A percentile compares a stretch with the other conserved stretches of the same genome.
Evolutionary conservation across 2,888 invertebrate genomes (phyloP).

Genomic region (Amiota minor): DNA sequence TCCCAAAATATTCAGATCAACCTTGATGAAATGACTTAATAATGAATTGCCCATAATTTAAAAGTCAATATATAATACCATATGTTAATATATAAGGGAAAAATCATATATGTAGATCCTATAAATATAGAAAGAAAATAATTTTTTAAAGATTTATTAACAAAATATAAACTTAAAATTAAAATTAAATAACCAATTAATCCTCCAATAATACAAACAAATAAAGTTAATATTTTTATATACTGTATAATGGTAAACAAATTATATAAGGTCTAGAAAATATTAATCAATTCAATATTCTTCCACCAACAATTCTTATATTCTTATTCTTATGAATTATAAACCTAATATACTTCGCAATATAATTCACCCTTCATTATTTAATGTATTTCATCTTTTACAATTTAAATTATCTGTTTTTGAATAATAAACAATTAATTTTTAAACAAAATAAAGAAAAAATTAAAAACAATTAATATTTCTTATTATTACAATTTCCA

Average conservation of each 20-base stretch:
- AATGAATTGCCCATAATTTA: slow-evolving; percentile 73
- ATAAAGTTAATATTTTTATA: slow-evolving; percentile 76
- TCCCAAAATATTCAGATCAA: slow-evolving; percentile 74
- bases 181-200: slow-evolving; percentile 74
- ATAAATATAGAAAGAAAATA: slow-evolving; percentile 71
- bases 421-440: no score
- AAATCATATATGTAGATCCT: slow-evolving; percentile 77
- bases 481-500: no score
- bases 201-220: slow-evolving; percentile 74
- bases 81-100: slow-evolving; percentile 63
- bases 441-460: no score
- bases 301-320: slow-evolving; percentile 76
- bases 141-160: slow-evolving; percentile 72
- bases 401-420: slow-evolving; percentile 75
- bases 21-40: slow-evolving; percentile 75
- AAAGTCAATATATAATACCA: slow-evolving; percentile 74
- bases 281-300: slow-evolving; percentile 76
- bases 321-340: slow-evolving; percentile 56
- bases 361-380: slow-evolving; percentile 75
- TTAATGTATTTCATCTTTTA: slow-evolving; percentile 74
- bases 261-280: no score
- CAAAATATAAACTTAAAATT: slow-evolving; percentile 73
- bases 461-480: no score
- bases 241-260: slow-evolving; percentile 75
- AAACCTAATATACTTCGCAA: slow-evolving; percentile 73